Conservation (phyloP, 2,888 invertebrate genomes). For the Kuschelorhynchus macadamiae region DNA sequence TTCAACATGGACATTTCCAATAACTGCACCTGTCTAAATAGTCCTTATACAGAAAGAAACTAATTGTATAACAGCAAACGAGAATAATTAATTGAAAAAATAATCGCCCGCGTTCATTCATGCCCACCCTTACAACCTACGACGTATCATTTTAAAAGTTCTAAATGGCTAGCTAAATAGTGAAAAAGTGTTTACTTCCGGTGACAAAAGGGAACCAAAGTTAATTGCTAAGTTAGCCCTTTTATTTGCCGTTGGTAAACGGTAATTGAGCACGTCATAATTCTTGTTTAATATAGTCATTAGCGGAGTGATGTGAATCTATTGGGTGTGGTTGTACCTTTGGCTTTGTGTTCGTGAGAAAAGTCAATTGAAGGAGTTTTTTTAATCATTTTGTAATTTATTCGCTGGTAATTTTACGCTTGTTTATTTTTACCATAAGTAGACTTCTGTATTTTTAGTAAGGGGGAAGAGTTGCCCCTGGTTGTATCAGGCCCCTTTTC, state of each 20-base stretch:
- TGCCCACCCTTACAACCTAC: slow-evolving; percentile 13
- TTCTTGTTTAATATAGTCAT: slow-evolving; percentile 25
- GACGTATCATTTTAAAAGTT: slow-evolving; percentile 3
- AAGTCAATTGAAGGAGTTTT: too few relatives aligned
- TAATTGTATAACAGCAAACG: too few relatives aligned
- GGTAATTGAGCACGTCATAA: slow-evolving; percentile 32
- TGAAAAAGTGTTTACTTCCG: slow-evolving; percentile 28
- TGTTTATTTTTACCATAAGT: too few relatives aligned
- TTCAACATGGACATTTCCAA: too few relatives aligned
- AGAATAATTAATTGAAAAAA: neutral
- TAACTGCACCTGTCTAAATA: too few relatives aligned
- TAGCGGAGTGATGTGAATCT: slow-evolving; percentile 31
- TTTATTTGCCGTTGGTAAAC: slow-evolving; percentile 13
- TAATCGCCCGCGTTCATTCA: slow-evolving; percentile 3
- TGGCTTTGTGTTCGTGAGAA: slow-evolving; percentile 16
- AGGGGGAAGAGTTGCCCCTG: too few relatives aligned
- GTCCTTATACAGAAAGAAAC: too few relatives aligned
- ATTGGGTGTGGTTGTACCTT: slow-evolving; percentile 25
- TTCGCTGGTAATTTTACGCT: too few relatives aligned
- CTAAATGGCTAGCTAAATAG: slow-evolving; percentile 21
- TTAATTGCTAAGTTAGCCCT: slow-evolving; percentile 14
- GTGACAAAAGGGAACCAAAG: slow-evolving; percentile 19
- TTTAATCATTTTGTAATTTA: too few relatives aligned
- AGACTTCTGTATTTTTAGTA: too few relatives aligned
- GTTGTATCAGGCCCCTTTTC: too few relatives aligned